Evolutionary conservation across 2,888 invertebrate species (phyloP), one percentile per base, ranked within the genome.

Genomic region (Melangyna quadrimaculata): DNA sequence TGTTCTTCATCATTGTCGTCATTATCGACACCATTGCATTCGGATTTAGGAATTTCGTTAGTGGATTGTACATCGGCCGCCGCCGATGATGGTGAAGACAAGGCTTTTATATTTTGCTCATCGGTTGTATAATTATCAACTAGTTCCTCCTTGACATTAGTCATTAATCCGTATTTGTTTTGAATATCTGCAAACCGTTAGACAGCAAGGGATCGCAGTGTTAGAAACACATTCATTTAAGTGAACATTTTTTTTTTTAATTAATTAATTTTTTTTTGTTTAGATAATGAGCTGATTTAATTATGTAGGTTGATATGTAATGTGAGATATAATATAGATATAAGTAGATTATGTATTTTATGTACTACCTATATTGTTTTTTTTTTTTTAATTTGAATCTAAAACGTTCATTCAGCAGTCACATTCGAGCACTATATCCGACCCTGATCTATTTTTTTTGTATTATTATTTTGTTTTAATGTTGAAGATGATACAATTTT

Each of bases 171-270:
- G 65, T 86, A 88, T 82, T 88, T 88, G 80, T 88, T 88, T 84
- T 88, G 88, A 87, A 87, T 88, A 89, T 89, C 89, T 89, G 89
- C 89, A 89, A 89, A 86, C 86, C 86, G 86, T 77, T 80, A 86
- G 80, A 88, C 89, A 88, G 87, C 87, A 88, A 82, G 87, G 88
- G 88, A 88, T 88, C 88, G 89, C 88, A 88, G 88, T 86, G 83
- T 88, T 88, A 88, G 87, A 88, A 77, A 87, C 86, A 84, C 77
- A 87, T 78, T 83, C 57, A 73, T 79, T 79, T 73, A 75, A 63
- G 74, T 73, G 24, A 73, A 65, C 73, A 48, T 67, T 67, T 43
- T 59, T n/a, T n/a, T n/a, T n/a, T n/a, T n/a, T n/a, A n/a, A n/a
- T n/a, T n/a, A n/a, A 51, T 69, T 79, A 57, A 78, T 63, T 70